phyloP scores from a whole-genome alignment of 2,797 vertebrate species.

The Coracias cyanogaster region DNA sequence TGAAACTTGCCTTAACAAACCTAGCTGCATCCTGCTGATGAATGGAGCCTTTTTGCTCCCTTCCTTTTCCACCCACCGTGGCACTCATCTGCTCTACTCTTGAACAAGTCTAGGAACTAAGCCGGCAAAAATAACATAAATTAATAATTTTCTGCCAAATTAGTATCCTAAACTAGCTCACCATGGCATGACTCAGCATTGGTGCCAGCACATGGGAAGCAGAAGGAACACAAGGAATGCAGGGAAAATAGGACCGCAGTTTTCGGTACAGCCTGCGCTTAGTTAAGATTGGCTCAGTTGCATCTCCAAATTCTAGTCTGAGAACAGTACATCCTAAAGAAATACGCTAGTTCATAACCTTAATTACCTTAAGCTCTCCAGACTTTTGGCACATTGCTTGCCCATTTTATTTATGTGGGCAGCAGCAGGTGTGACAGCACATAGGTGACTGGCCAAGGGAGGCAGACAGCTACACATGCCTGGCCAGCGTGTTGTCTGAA shows the following conservation, averaged over 20 bases:
- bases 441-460: neutral
- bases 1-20: neutral
- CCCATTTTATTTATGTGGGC: neutral
- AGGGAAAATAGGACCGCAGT: neutral
- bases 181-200: neutral
- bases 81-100: neutral
- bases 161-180: neutral
- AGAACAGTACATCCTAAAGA: neutral
- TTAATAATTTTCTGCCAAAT: neutral
- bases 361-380: neutral
- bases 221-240: neutral
- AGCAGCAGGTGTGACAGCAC: neutral
- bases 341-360: neutral
- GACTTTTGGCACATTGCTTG: fast-evolving
- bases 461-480: neutral
- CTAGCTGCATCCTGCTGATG: neutral
- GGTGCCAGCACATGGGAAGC: neutral
- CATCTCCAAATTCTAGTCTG: neutral
- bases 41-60: neutral
- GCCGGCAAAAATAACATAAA: neutral
- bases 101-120: neutral
- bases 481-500: neutral
- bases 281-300: neutral
- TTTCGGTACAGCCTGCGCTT: neutral
- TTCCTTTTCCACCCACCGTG: neutral